A percentile compares a stretch with the other conserved stretches of the same genome.
Conservation (phyloP, 64 coral and sea anemone species). For the Acropora yongei region DNA sequence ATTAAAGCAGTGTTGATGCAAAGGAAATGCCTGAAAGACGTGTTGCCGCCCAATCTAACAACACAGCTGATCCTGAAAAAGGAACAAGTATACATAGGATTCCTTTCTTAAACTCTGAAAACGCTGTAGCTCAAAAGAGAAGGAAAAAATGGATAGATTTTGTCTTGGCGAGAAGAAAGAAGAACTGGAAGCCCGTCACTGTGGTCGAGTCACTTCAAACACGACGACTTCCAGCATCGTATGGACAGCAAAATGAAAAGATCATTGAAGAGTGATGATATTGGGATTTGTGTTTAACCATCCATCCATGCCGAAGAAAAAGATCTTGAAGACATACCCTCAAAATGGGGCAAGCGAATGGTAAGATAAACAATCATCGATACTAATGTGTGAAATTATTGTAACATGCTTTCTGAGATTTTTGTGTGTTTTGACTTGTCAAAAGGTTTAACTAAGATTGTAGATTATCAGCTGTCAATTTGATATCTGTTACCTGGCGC, state of each 20-base stretch:
- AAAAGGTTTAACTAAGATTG: conserved; percentile 9
- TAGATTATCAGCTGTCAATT: neutral
- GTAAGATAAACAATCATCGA: too few relatives aligned
- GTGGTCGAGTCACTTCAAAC: conserved; percentile 50
- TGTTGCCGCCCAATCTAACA: too few relatives aligned
- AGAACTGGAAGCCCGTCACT: conserved; percentile 27
- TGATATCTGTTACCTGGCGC: neutral
- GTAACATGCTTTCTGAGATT: too few relatives aligned
- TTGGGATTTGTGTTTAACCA: too few relatives aligned
- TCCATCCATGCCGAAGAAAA: too few relatives aligned
- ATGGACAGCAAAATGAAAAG: neutral
- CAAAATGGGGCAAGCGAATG: too few relatives aligned
- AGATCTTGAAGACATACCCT: too few relatives aligned
- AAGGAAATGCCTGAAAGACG: too few relatives aligned
- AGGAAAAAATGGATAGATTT: conserved; percentile 46
- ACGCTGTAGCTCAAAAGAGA: conserved; percentile 1
- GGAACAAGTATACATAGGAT: too few relatives aligned
- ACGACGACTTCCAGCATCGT: conserved; percentile 34
- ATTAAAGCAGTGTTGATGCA: too few relatives aligned
- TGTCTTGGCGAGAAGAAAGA: neutral
- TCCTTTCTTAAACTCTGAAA: neutral
- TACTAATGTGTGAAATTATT: too few relatives aligned
- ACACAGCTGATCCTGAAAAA: too few relatives aligned
- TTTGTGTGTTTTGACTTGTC: conserved; percentile 32
- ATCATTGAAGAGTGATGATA: neutral